phyloP scores from a whole-genome alignment of 2,888 invertebrate species.

The Eupithecia insigniata region DNA sequence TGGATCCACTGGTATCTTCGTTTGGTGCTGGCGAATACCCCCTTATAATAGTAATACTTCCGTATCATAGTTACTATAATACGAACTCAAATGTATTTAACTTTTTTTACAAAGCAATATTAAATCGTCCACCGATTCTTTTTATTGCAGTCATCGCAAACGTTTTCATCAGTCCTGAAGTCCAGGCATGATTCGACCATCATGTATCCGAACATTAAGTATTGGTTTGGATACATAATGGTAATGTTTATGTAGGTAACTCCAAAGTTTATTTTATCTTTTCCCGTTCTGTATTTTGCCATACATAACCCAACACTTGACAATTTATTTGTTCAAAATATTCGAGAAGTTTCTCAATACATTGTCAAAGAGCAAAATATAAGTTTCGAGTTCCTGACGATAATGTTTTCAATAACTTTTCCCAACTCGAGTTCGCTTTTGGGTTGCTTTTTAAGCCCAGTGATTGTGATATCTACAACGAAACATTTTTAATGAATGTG shows the following conservation, averaged over 20 bases:
- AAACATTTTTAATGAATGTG: not conserved
- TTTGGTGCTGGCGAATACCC: slow-evolving; percentile 5
- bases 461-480: slow-evolving; percentile 34
- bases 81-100: not conserved
- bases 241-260: not conserved
- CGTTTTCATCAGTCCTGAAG: not conserved
- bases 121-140: not conserved
- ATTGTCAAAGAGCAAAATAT: slow-evolving; percentile 51
- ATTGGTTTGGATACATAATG: no score
- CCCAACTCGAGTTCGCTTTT: slow-evolving; percentile 53
- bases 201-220: not conserved
- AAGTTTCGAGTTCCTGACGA: slow-evolving; percentile 51
- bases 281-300: slow-evolving; percentile 1
- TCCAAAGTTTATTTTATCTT: not conserved
- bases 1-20: slow-evolving; percentile 32
- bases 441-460: slow-evolving; percentile 42
- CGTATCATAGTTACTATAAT: not conserved
- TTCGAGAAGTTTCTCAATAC: slow-evolving; percentile 48
- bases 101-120: not conserved
- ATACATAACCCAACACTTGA: slow-evolving; percentile 38
- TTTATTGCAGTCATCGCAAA: not conserved
- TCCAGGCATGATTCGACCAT: not conserved
- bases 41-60: no score
- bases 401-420: slow-evolving; percentile 57
- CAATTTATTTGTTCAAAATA: slow-evolving; percentile 49